A percentile compares a stretch with the other conserved stretches of the same genome.
Conservation (phyloP, 2,888 invertebrate species). For the Protula sp. region DNA sequence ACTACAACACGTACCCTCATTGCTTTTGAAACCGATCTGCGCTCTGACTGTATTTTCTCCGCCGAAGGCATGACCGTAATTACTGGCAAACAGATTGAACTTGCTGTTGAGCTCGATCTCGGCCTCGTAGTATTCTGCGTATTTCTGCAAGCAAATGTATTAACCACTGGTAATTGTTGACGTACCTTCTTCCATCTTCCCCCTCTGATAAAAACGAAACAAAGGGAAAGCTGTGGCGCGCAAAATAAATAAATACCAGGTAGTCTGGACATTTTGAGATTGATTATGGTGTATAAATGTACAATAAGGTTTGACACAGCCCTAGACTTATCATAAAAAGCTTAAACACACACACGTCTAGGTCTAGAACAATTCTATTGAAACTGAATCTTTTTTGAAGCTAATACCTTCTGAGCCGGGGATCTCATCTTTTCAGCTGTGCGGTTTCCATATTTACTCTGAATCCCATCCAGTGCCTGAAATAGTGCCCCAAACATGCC, state of each 20-base stretch:
- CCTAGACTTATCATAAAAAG: no score
- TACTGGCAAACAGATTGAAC: constrained; percentile 7
- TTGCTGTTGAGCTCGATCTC: constrained; percentile 5
- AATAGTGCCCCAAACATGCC: no score
- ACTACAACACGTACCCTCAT: constrained; percentile 30
- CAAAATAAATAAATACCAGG: no score
- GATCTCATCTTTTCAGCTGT: background rate
- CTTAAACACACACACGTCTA: no score
- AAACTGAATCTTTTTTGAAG: constrained; percentile 2
- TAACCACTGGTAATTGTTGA: no score
- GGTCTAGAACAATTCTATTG: no score
- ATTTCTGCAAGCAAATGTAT: constrained; percentile 2
- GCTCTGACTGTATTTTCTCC: constrained; percentile 6
- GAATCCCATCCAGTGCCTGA: background rate
- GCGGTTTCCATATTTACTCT: background rate
- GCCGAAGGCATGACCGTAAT: background rate
- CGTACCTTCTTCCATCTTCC: no score
- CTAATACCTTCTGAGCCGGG: background rate
- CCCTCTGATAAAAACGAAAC: no score
- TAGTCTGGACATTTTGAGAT: no score
- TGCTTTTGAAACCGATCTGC: constrained; percentile 18
- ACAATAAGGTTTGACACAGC: no score
- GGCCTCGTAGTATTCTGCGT: constrained; percentile 2
- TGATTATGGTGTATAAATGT: no score
- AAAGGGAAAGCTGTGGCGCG: no score